A percentile compares a stretch with the other conserved stretches of the same genome.
phyloP scores from a whole-genome alignment of 2,113 vertebrate genomes.

The Xenopus tropicalis region DNA sequence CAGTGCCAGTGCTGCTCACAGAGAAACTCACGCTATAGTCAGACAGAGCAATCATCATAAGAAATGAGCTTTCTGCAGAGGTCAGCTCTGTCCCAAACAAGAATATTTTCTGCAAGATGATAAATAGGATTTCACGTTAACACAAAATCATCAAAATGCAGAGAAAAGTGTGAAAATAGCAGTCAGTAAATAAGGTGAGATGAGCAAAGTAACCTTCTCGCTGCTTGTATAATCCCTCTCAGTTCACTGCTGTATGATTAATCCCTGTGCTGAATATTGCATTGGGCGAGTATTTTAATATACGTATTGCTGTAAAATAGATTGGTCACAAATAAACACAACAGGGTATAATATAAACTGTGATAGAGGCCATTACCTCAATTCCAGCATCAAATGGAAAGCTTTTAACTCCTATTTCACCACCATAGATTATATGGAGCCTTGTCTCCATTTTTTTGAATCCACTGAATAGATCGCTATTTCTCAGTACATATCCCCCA shows the following conservation, averaged over 20 bases:
- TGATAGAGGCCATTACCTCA: constrained; percentile 15
- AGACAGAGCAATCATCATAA: constrained; percentile 9
- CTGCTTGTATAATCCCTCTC: not conserved
- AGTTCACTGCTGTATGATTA: not conserved
- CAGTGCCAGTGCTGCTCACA: not conserved
- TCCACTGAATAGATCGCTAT: no score
- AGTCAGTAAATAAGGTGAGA: constrained; percentile 26
- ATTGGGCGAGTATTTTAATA: not conserved
- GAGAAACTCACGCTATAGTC: not conserved
- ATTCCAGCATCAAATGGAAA: not conserved
- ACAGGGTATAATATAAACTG: not conserved
- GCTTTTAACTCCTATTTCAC: not conserved
- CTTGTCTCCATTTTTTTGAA: no score
- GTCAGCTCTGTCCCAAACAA: not conserved
- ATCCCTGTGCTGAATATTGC: constrained; percentile 6
- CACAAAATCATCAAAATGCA: constrained; percentile 7
- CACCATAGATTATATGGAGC: not conserved
- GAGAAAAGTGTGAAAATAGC: not conserved
- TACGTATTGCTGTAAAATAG: constrained; percentile 3
- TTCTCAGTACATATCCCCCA: no score
- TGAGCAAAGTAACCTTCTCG: constrained; percentile 3
- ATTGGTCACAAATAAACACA: not conserved
- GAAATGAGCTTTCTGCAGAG: constrained; percentile 12
- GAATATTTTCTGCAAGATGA: constrained; percentile 1
- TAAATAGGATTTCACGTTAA: constrained; percentile 11